Base-by-base conservation (phyloP, 2,888 invertebrate species). In the Amblyjoppa fuscipennis region DNA sequence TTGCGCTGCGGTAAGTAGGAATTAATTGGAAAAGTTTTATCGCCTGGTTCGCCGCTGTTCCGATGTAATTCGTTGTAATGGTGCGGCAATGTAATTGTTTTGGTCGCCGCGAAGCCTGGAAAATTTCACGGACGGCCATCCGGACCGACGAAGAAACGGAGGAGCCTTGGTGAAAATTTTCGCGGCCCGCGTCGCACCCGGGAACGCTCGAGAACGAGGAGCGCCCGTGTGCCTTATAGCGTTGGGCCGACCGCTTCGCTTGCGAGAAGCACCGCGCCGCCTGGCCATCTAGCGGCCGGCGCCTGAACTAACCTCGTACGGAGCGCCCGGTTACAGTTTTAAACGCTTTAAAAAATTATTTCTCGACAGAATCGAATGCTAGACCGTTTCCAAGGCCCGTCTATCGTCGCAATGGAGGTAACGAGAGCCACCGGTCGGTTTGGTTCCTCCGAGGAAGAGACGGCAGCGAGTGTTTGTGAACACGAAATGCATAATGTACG, bases 11-110 rank as follows among this genome's bases (percentile, higher is more conserved):
- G 28, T 4, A 0, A 4, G 16, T 28, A 6, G 13, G 28, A 61
- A 61, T 61, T 61, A 34, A 61, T 61, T 61, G 61, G 34, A 61
- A 61, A 34, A 61, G 61, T 31, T 61, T 61, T 31, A 13, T 61
- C 61, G 31, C 16, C 31, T 5, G 31, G 31, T 16, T 61, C 31
- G 31, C 61, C 6, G 61, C 31, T 31, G 31, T 61, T 7, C 5
- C 5, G 61, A n/a, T 61, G 16, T 9, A 16, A 16, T 61, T 16
- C 31, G 53, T 53, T n/a, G 53, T 53, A 9, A 53, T 16, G 53
- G 20, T 2, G 1, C 6, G 2, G 20, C 7, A 16, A 20, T 7
- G 53, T 6, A n/a, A 53, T 53, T 6, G 11, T 53, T n/a, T 20
- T 0, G n/a, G n/a, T 2, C 5, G 5, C 7, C 1, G 53, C 20